These are phyloP conservation scores for Lymantria monacha DNA, from an alignment of 2,888 invertebrate species.

Conservation along the genomic window DNA sequence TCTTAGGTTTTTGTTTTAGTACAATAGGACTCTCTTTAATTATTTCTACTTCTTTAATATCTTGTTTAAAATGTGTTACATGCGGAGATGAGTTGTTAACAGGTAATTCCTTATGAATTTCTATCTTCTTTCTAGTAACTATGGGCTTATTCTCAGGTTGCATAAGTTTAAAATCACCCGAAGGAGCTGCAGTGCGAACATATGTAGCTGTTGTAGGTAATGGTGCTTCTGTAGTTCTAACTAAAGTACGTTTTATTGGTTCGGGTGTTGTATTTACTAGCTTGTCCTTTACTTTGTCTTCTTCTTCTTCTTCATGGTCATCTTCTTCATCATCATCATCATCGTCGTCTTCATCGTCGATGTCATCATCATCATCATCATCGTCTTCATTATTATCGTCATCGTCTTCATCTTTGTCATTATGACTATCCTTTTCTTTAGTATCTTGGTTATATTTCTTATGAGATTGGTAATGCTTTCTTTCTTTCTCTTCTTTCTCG, in stretches of 20 bases:
- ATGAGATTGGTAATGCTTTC: slow-evolving; percentile 10
- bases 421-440: slow-evolving; percentile 27
- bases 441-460: slow-evolving; percentile 15
- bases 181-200: slow-evolving; percentile 49
- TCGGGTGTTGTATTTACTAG: slow-evolving; percentile 49
- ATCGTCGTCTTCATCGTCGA: slow-evolving; percentile 33
- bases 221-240: slow-evolving; percentile 59
- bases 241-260: slow-evolving; percentile 58
- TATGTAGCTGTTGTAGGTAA: slow-evolving; percentile 34
- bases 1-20: slow-evolving; percentile 41
- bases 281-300: slow-evolving; percentile 3
- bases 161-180: slow-evolving; percentile 34
- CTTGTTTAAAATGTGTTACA: slow-evolving; percentile 65
- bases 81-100: slow-evolving; percentile 60
- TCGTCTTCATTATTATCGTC: slow-evolving; percentile 18
- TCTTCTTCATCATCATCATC: slow-evolving; percentile 30
- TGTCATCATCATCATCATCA: slow-evolving; percentile 27
- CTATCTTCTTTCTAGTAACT: slow-evolving; percentile 60
- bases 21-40: slow-evolving; percentile 59
- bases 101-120: slow-evolving; percentile 70
- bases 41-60: slow-evolving; percentile 70
- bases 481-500: slow-evolving; percentile 53
- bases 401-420: slow-evolving; percentile 29
- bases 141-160: slow-evolving; percentile 51
- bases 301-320: slow-evolving; percentile 1